Evolutionary conservation across 2,888 invertebrate genomes (phyloP).

Genomic region (Neoscelio sp.): DNA sequence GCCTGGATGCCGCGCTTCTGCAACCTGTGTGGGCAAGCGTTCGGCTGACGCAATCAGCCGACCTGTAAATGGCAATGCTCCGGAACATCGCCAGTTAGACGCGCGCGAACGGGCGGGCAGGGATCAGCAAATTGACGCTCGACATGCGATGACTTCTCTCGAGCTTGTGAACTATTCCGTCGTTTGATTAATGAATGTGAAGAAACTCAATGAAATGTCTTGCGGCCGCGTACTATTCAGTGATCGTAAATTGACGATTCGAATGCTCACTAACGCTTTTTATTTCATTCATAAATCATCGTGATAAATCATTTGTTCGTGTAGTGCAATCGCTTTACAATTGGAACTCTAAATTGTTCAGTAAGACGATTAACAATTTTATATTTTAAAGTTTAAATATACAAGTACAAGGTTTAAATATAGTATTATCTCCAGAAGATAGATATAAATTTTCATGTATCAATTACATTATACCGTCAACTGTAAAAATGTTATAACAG

Average conservation of each 20-base stretch:
- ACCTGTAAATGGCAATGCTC: slow-evolving; percentile 49
- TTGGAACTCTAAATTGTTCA: slow-evolving; percentile 18
- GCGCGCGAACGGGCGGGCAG: slow-evolving; percentile 47
- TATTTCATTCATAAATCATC: slow-evolving; percentile 13
- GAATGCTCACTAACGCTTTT: background rate
- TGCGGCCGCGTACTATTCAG: slow-evolving; percentile 32
- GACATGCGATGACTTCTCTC: slow-evolving; percentile 38
- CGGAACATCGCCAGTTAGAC: slow-evolving; percentile 48
- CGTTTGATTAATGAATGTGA: slow-evolving; percentile 8
- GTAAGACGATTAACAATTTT: background rate
- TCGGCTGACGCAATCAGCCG: slow-evolving; percentile 42
- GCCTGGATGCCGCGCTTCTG: slow-evolving; percentile 29
- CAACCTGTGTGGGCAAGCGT: slow-evolving; percentile 27
- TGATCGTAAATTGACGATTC: slow-evolving; percentile 22
- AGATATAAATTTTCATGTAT: too few relatives aligned
- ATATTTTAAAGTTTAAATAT: too few relatives aligned
- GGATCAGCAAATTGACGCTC: slow-evolving; percentile 32
- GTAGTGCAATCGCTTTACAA: slow-evolving; percentile 14
- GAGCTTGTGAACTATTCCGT: slow-evolving; percentile 22
- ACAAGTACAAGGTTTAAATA: too few relatives aligned
- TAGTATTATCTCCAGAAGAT: too few relatives aligned
- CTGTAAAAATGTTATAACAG: too few relatives aligned
- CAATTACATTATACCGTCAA: too few relatives aligned
- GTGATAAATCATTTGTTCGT: background rate
- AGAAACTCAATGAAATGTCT: slow-evolving; percentile 46